phyloP scores from a whole-genome alignment of 1,140 invertebrate genomes.

The Aphidius gifuensis region DNA sequence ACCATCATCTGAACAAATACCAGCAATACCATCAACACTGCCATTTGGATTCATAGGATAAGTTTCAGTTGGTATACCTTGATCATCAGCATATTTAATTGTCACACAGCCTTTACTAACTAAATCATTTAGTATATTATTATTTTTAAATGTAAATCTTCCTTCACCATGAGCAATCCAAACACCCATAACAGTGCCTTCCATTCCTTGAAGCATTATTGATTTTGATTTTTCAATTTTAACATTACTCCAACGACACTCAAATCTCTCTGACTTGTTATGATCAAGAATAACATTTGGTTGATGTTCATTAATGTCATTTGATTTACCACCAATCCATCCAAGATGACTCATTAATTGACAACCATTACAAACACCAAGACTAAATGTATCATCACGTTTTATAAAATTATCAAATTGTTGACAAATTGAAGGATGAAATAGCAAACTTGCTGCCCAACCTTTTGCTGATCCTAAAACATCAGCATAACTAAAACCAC shows the following conservation, averaged over 20 bases:
- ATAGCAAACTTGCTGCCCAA: conserved; percentile 90
- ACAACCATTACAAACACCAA: conserved; percentile 97
- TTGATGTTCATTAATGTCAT: conserved; percentile 33
- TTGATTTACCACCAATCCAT: conserved; percentile 63
- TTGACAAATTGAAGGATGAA: conserved; percentile 62
- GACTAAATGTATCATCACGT: conserved; percentile 83
- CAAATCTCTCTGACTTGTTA: conserved; percentile 86
- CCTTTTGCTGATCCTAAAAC: conserved; percentile 96
- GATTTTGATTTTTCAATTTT: conserved; percentile 69
- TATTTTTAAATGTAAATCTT: conserved; percentile 62
- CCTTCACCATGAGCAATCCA: conserved; percentile 99
- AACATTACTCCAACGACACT: conserved; percentile 88
- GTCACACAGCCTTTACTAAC: conserved; percentile 65
- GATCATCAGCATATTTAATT: conserved; percentile 82
- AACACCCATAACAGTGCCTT: conserved; percentile 78
- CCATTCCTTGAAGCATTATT: conserved; percentile 88
- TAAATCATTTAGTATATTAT: conserved; percentile 58
- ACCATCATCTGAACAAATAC: conserved; percentile 83
- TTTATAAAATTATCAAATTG: conserved; percentile 67
- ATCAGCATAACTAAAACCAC: conserved; percentile 97
- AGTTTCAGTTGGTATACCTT: conserved; percentile 67
- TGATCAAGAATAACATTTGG: conserved; percentile 75
- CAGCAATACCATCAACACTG: conserved; percentile 78
- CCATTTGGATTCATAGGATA: conserved; percentile 97
- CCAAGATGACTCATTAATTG: conserved; percentile 89